Evolutionary conservation across 1,140 invertebrate genomes (phyloP).

Genomic region (Sinonovacula constricta): DNA sequence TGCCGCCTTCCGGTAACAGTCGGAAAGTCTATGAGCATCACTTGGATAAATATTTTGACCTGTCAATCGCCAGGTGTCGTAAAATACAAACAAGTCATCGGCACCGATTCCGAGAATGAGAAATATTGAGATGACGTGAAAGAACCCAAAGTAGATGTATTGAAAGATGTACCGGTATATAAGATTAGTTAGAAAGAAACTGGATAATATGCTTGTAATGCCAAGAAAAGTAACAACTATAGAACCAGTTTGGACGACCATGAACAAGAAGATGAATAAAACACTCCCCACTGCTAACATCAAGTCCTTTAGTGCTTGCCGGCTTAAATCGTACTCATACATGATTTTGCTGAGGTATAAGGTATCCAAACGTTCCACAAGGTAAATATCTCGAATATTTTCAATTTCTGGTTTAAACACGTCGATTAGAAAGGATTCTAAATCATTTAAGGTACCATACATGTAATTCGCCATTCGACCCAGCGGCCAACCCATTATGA

Average conservation of each 20-base stretch:
- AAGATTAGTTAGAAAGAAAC: constrained; percentile 59
- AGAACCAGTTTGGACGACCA: constrained; percentile 53
- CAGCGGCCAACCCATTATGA: constrained; percentile 37
- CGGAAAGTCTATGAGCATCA: constrained; percentile 62
- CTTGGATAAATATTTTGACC: constrained; percentile 46
- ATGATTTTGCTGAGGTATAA: constrained; percentile 46
- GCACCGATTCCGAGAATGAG: constrained; percentile 70
- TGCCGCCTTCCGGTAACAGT: constrained; percentile 64
- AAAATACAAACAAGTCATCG: constrained; percentile 70
- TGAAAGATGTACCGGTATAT: constrained; percentile 58
- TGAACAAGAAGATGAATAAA: constrained; percentile 56
- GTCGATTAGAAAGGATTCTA: constrained; percentile 19
- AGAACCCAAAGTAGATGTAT: constrained; percentile 65
- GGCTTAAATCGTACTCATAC: constrained; percentile 35
- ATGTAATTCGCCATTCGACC: neutral
- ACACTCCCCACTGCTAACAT: constrained; percentile 55
- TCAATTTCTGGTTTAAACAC: constrained; percentile 42
- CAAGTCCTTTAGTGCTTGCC: constrained; percentile 50
- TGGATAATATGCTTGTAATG: constrained; percentile 53
- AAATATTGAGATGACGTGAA: constrained; percentile 68
- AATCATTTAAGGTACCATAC: constrained; percentile 6
- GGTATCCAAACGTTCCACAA: constrained; percentile 24
- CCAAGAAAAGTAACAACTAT: constrained; percentile 43
- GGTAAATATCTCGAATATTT: constrained; percentile 5
- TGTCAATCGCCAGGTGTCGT: constrained; percentile 64